These are phyloP conservation scores for Acrossocheilus fasciatus DNA, from an alignment of 2,797 vertebrate species.

Conservation along the genomic window DNA sequence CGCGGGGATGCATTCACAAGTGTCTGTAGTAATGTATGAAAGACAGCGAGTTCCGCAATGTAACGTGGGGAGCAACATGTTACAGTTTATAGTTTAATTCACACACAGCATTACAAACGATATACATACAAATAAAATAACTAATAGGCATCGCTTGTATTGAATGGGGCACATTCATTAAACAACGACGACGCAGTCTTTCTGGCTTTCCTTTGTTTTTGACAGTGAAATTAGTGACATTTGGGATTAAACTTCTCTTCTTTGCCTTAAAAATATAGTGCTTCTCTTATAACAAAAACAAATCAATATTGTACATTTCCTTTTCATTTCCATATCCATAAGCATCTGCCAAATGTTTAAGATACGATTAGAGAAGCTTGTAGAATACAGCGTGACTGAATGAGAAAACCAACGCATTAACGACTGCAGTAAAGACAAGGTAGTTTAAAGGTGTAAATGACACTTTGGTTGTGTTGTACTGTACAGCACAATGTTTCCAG, in stretches of 20 bases:
- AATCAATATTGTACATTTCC: not conserved
- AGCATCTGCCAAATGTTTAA: not conserved
- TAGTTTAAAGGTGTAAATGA: not conserved
- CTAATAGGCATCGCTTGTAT: not conserved
- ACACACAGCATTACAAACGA: not conserved
- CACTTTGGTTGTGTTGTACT: conserved; percentile 6
- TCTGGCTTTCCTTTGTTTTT: not conserved
- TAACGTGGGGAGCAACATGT: not conserved
- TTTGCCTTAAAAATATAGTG: not conserved
- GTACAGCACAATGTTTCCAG: conserved; percentile 13
- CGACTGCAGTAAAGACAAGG: not conserved
- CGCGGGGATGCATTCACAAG: conserved; percentile 65
- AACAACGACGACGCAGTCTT: not conserved
- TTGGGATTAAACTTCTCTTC: not conserved
- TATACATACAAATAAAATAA: not conserved
- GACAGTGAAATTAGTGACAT: not conserved
- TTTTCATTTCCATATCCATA: not conserved
- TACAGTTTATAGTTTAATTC: not conserved
- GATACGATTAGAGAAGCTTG: too few relatives aligned
- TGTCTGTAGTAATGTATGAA: conserved; percentile 70
- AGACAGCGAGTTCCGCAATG: conserved; percentile 56
- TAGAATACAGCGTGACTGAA: not conserved
- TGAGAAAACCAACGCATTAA: not conserved
- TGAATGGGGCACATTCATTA: not conserved
- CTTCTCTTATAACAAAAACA: not conserved